These are phyloP conservation scores for Eurytemora carolleeae DNA, from an alignment of 1,140 invertebrate genomes.

Conservation along the genomic window DNA sequence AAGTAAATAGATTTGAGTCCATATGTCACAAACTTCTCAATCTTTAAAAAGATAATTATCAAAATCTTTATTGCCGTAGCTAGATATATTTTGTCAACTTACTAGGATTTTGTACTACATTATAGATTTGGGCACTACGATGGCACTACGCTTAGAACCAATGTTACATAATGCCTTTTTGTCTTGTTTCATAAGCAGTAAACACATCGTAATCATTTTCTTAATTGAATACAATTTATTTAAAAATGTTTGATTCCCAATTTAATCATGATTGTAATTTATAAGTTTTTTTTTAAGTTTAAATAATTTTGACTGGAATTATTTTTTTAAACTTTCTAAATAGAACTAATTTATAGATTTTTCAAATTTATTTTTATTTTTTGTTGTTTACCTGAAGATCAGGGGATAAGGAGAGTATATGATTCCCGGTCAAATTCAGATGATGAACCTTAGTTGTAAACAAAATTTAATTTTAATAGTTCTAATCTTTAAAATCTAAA, in stretches of 20 bases:
- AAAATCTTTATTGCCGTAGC: background rate
- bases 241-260: no score
- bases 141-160: no score
- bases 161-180: background rate
- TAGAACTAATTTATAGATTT: background rate
- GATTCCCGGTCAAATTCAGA: background rate
- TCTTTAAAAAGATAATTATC: no score
- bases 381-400: background rate
- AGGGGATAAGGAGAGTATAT: background rate
- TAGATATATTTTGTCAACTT: background rate
- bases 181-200: background rate
- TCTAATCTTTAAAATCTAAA: background rate
- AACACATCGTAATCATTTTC: background rate
- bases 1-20: background rate
- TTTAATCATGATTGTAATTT: no score
- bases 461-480: background rate
- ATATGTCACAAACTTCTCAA: background rate
- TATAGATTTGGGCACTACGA: no score
- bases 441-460: background rate
- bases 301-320: background rate
- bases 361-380: background rate
- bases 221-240: no score
- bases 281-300: background rate
- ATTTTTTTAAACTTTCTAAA: background rate
- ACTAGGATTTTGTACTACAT: background rate